These are phyloP conservation scores for Eulemur coronatus DNA, from an alignment of 2,797 vertebrate species.

Conservation along the genomic window DNA sequence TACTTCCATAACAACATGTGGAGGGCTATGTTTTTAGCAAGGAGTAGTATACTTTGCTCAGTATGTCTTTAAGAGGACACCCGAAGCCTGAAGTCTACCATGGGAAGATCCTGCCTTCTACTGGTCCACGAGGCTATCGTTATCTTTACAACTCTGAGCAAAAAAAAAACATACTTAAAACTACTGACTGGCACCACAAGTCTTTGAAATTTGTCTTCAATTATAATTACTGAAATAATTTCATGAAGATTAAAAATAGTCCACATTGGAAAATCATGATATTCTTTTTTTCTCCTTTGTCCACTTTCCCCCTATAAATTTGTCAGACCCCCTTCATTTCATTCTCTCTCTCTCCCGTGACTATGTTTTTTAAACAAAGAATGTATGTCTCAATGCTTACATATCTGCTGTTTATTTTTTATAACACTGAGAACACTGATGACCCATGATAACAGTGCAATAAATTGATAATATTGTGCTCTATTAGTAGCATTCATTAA, in stretches of 20 bases:
- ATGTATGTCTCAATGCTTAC: not conserved
- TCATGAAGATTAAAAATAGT: slow-evolving; percentile 4
- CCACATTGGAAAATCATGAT: not conserved
- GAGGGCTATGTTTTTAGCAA: not conserved
- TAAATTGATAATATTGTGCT: not conserved
- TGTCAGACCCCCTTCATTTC: not conserved
- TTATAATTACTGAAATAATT: not conserved
- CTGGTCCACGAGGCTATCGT: slow-evolving; percentile 11
- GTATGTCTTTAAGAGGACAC: not conserved
- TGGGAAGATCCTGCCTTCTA: slow-evolving; percentile 61
- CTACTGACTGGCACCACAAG: not conserved
- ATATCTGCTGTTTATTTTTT: not conserved
- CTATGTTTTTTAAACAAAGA: not conserved
- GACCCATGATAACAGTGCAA: not conserved
- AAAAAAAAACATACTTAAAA: not conserved
- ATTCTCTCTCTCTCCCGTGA: not conserved
- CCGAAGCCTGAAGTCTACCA: not conserved
- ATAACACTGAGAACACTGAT: not conserved
- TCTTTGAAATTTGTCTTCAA: slow-evolving; percentile 5
- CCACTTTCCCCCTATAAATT: not conserved
- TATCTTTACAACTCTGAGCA: not conserved
- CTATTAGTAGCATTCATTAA: not conserved
- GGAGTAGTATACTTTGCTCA: not conserved
- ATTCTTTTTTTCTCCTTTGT: not conserved
- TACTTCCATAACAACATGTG: not conserved